Conservation (phyloP, 1,140 invertebrate species). For the Hormaphis cornu region DNA sequence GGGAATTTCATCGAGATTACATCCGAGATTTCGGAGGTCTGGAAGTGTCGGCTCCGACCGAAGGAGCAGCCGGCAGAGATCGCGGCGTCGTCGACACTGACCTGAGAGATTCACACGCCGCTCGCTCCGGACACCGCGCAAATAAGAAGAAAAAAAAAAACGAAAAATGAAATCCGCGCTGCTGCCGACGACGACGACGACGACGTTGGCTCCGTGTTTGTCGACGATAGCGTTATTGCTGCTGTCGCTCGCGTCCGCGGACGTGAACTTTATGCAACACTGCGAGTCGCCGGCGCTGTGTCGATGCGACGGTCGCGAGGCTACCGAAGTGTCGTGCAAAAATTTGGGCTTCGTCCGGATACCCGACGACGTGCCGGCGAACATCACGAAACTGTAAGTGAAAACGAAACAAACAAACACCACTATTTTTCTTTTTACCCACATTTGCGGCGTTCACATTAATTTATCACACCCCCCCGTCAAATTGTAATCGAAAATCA, state of each 20-base stretch:
- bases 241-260: not conserved
- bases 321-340: slow-evolving; percentile 7
- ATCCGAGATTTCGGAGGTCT: not conserved
- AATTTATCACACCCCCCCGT: too few species aligned
- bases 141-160: not conserved
- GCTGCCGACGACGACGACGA: too few species aligned
- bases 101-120: not conserved
- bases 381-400: slow-evolving; percentile 25
- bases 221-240: not conserved
- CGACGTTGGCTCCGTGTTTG: not conserved
- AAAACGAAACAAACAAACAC: not conserved
- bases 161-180: not conserved
- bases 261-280: slow-evolving; percentile 6
- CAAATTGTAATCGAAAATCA: too few species aligned
- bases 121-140: not conserved
- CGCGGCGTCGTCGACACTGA: slow-evolving; percentile 8
- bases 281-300: slow-evolving; percentile 8
- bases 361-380: not conserved
- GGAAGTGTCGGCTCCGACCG: slow-evolving; percentile 19
- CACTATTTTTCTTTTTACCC: too few species aligned
- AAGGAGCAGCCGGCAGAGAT: not conserved
- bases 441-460: too few species aligned
- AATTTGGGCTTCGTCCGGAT: not conserved
- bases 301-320: not conserved
- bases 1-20: not conserved